A percentile compares a stretch with the other conserved stretches of the same genome.
Evolutionary conservation across 2,113 vertebrate genomes (phyloP).

Genomic region (Callorhinus ursinus): DNA sequence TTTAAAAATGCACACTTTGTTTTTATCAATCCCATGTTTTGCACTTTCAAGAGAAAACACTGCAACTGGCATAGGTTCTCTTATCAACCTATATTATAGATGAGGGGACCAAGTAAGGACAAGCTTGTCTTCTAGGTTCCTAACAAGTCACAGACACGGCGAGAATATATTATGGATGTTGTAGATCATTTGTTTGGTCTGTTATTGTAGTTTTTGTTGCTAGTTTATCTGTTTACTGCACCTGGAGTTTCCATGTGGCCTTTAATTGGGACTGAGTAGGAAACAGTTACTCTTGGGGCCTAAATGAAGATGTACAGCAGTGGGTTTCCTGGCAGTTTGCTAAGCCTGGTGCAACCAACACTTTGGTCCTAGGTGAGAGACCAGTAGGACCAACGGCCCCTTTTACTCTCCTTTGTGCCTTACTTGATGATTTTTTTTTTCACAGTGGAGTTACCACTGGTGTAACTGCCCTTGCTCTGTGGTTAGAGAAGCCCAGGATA

Average conservation of each 20-base stretch:
- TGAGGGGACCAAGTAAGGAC: constrained; percentile 38
- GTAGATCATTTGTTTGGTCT: constrained; percentile 48
- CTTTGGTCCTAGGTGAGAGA: background rate
- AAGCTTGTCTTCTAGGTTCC: constrained; percentile 54
- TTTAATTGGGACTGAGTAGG: constrained; percentile 48
- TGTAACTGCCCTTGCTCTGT: background rate
- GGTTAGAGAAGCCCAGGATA: background rate
- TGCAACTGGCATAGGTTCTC: background rate
- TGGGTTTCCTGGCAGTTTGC: background rate
- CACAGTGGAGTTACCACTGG: background rate
- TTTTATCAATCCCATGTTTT: constrained; percentile 57
- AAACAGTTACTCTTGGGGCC: background rate
- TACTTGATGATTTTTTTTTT: background rate
- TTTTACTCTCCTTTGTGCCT: background rate
- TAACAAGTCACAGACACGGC: constrained; percentile 47
- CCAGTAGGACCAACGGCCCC: background rate
- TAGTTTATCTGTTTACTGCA: constrained; percentile 54
- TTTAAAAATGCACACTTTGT: constrained; percentile 66
- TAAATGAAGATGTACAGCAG: background rate
- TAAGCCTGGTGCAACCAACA: background rate
- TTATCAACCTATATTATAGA: constrained; percentile 62
- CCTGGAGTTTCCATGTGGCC: constrained; percentile 38
- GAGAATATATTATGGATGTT: constrained; percentile 41
- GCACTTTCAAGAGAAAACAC: constrained; percentile 69
- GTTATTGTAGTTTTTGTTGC: constrained; percentile 52